Base-by-base conservation (phyloP, 2,113 vertebrate species). In the Talpa occidentalis region DNA sequence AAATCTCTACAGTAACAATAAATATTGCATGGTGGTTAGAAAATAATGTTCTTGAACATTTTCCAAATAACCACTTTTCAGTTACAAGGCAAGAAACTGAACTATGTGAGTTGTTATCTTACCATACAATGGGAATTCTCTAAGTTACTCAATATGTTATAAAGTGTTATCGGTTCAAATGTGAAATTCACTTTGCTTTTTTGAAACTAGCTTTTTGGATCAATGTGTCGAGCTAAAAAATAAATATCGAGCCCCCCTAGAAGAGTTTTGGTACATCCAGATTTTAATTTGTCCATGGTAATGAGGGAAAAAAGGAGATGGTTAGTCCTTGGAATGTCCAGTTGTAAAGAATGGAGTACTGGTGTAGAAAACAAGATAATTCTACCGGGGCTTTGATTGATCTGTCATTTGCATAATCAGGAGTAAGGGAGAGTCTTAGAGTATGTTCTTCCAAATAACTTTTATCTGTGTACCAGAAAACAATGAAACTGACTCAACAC, bases 391-490 rank as follows among this genome's bases (percentile, higher is more conserved):
- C 77, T 96, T 95, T 94, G 93, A 95, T 82, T 96, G 93, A 96
- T 79, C 84, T 95, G 37, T 52, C 64, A 94, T 95, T 96, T 96
- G 93, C 93, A 96, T 97, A 97, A 96, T 95, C 93, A 85, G 69
- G 93, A 96, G 80, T 90, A 94, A 93, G 95, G 70, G 90, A 74
- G 93, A 96, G 72, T 86, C 86, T 94, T 87, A 82, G 85, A 95
- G 91, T 91, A 93, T 79, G 95, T 85, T 90, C 96, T 96, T 93
- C 94, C 96, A 94, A 96, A 89, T 90, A 96, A 94, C 93, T 94
- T 97, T 94, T 95, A 96, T 97, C 94, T 94, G 93, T 93, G 77
- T 94, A 94, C 84, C 79, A 93, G 85, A 95, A 95, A 95, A 97
- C 95, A 97, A 92, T 88, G 96, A 19, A 92, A 95, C 95, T 94